A percentile compares a stretch with the other conserved stretches of the same genome.
phyloP scores from a whole-genome alignment of 92 coral and sea anemone species.

The Bergia sp. region DNA sequence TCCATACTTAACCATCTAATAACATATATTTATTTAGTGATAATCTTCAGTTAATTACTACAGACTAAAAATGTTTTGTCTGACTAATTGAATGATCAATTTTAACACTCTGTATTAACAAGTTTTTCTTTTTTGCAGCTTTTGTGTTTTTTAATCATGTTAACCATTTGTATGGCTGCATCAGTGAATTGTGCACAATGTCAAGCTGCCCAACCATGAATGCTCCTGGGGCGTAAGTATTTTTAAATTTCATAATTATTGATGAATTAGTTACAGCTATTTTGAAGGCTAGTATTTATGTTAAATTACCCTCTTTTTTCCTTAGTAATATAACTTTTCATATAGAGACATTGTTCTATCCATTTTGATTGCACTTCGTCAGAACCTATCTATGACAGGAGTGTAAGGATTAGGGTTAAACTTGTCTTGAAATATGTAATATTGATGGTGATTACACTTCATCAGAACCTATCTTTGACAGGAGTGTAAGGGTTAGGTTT shows the following conservation, averaged over 20 bases:
- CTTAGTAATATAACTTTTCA: no score
- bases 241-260: not conserved
- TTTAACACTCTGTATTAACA: not conserved
- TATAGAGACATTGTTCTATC: no score
- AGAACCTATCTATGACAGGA: not conserved
- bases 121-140: conserved; percentile 55
- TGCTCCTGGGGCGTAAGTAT: conserved; percentile 96
- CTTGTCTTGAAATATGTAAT: not conserved
- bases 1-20: no score
- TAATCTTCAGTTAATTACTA: no score
- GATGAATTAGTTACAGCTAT: no score
- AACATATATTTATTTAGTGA: no score
- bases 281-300: no score
- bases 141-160: conserved; percentile 90
- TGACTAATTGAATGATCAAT: not conserved
- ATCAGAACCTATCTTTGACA: conserved; percentile 4
- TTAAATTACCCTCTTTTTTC: no score
- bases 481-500: no score
- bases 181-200: conserved; percentile 88
- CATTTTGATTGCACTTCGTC: not conserved
- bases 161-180: conserved; percentile 89
- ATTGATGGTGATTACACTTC: not conserved
- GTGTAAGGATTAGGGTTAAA: no score
- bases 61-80: not conserved
- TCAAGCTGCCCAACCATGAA: conserved; percentile 91